Evolutionary conservation across 2,113 vertebrate species (phyloP).

Genomic region (Tricholaema leucomelas): DNA sequence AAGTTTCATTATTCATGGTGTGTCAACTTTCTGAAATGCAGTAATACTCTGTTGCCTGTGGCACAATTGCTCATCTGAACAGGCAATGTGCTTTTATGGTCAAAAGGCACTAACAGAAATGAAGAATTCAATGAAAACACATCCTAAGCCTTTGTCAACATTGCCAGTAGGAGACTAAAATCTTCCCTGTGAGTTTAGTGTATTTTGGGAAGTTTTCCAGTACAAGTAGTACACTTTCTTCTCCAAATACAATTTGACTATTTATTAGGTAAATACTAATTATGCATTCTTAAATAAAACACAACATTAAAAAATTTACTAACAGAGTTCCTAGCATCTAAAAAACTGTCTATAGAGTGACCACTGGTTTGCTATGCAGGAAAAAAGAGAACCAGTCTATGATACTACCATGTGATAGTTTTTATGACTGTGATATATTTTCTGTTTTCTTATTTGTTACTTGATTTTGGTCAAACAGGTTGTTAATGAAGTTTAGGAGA

Average conservation of each 20-base stretch:
- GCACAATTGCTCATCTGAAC: background rate
- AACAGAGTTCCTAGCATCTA: background rate
- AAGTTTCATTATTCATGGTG: fast-evolving
- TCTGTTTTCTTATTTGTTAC: background rate
- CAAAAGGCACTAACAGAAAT: background rate
- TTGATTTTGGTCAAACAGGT: background rate
- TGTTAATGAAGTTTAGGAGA: background rate
- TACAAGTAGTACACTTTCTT: background rate
- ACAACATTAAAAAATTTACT: background rate
- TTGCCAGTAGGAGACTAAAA: background rate
- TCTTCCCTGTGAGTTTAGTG: background rate
- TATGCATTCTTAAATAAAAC: background rate
- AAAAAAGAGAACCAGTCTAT: background rate
- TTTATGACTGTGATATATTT: background rate
- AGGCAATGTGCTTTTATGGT: background rate
- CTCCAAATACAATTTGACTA: background rate
- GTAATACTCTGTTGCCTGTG: background rate
- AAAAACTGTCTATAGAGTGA: background rate
- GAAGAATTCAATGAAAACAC: conserved; percentile 16
- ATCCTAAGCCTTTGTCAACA: background rate
- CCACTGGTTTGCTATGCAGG: background rate
- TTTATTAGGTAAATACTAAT: background rate
- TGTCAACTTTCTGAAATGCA: background rate
- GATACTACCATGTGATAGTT: background rate
- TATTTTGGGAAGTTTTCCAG: background rate